Conservation (phyloP, 2,113 vertebrate species). For the Oryzias curvinotus region DNA sequence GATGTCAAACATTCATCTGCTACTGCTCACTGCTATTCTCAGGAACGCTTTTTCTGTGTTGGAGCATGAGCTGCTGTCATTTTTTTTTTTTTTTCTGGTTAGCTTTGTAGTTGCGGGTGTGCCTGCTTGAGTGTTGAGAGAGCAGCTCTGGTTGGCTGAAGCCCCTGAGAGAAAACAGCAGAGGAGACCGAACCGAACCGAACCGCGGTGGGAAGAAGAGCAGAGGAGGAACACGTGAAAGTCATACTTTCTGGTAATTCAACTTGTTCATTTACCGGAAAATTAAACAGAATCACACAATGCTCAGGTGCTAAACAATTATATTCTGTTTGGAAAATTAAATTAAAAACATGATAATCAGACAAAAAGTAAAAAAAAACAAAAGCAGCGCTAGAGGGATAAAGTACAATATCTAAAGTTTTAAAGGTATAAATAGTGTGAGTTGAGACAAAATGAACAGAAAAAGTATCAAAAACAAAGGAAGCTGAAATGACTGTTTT, state of each 20-base stretch:
- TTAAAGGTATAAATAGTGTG: conserved; percentile 54
- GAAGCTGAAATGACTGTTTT: not conserved
- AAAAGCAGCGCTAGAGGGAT: conserved; percentile 49
- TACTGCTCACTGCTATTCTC: conserved; percentile 41
- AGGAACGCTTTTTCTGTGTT: conserved; percentile 20
- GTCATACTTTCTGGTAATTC: conserved; percentile 8
- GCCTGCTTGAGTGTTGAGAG: conserved; percentile 45
- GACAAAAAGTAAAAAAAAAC: conserved; percentile 29
- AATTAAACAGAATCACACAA: conserved; percentile 14
- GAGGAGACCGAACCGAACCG: conserved; percentile 44
- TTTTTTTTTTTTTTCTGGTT: conserved; percentile 7
- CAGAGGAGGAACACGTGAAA: not conserved
- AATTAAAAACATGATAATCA: conserved; percentile 29
- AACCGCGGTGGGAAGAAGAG: conserved; percentile 6
- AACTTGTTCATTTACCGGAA: conserved; percentile 22
- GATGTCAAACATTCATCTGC: conserved; percentile 61
- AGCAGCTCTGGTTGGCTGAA: conserved; percentile 52
- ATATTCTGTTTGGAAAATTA: conserved; percentile 28
- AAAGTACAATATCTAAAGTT: conserved; percentile 20
- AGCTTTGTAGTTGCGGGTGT: conserved; percentile 31
- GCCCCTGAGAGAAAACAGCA: conserved; percentile 69
- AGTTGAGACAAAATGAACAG: conserved; percentile 24
- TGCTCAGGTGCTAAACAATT: conserved; percentile 19
- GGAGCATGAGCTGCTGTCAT: conserved; percentile 35
- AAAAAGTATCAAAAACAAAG: conserved; percentile 35